Conservation (phyloP, 23 tunicate species). For the Ciona savignyi region DNA sequence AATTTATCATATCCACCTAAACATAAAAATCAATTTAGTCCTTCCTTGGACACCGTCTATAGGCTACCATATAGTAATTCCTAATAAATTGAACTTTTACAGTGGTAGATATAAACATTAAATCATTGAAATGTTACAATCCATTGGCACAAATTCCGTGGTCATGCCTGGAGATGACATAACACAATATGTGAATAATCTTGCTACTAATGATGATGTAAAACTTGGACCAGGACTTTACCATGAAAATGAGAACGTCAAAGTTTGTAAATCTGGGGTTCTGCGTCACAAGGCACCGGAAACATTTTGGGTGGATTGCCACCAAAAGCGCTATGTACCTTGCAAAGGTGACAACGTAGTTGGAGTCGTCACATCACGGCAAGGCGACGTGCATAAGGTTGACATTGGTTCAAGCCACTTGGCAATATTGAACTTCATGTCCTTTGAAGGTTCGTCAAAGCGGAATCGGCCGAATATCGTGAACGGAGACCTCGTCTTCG, state of each 20-base stretch:
- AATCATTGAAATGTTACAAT: background rate
- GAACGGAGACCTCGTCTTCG: constrained; percentile 63
- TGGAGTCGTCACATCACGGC: constrained; percentile 57
- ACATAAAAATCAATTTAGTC: too few relatives aligned
- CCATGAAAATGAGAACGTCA: constrained; percentile 14
- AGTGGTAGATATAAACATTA: too few relatives aligned
- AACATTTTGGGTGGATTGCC: constrained; percentile 63
- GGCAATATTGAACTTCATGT: constrained; percentile 38
- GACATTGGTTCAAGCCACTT: constrained; percentile 74
- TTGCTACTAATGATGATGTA: background rate
- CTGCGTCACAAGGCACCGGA: constrained; percentile 27
- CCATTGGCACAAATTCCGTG: background rate
- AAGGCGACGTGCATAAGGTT: constrained; percentile 66
- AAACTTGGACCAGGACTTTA: constrained; percentile 66
- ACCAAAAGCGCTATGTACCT: constrained; percentile 76
- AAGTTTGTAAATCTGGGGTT: constrained; percentile 52
- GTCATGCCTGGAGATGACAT: constrained; percentile 5
- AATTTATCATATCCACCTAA: too few relatives aligned
- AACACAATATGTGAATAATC: background rate
- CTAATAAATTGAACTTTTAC: too few relatives aligned
- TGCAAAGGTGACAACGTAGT: constrained; percentile 56
- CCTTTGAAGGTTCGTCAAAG: constrained; percentile 79
- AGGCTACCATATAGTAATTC: too few relatives aligned
- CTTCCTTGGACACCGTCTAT: too few relatives aligned
- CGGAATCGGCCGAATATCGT: constrained; percentile 57